Base-by-base conservation (phyloP, 2,888 invertebrate species). In the Muscina levida region DNA sequence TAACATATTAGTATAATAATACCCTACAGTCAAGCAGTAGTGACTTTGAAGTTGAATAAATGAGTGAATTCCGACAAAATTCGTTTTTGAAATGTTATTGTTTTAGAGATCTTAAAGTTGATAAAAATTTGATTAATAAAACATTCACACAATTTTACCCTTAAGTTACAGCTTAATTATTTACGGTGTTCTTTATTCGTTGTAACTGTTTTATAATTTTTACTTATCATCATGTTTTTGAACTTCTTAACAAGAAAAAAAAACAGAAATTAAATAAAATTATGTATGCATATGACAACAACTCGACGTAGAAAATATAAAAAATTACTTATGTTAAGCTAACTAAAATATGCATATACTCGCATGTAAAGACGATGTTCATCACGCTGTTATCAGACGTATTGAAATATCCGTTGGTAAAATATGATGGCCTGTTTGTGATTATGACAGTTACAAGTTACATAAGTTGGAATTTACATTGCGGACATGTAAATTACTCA, bases 281-380 rank as follows among this genome's bases (percentile, higher is more conserved):
- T 81, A 77, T 77, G 70, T 74, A 77, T 77, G 71, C 77, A 56
- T 44, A 72, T 73, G 81, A 77, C 67, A 81, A 65, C 39, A 81
- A 48, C 72, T 81, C 77, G 71, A 72, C 72, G 67, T 72, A 71
- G 77, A 77, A 73, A 31, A 75, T 59, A 59, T 24, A 19, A 62
- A 62, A 59, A 62, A 39, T 37, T 57, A 62, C 42, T 8, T 39
- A 59, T 31, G 42, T 62, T 62, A 62, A 39, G 13, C 13, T 62
- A 19, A 62, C 39, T 11, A 39, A 19, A 19, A 19, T 2, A 19
- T 31, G 31, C 8, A 31, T 31, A 8, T 31, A 8, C 31, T 31
- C 31, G 31, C 8, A 31, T 31, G 31, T 31, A 5, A 31, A 8
- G 48, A n/a, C 51, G 51, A 17, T 22, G 51, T 6, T n/a, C 22